Base-by-base conservation (phyloP, 2,113 vertebrate species). In the Pluvianellus socialis region DNA sequence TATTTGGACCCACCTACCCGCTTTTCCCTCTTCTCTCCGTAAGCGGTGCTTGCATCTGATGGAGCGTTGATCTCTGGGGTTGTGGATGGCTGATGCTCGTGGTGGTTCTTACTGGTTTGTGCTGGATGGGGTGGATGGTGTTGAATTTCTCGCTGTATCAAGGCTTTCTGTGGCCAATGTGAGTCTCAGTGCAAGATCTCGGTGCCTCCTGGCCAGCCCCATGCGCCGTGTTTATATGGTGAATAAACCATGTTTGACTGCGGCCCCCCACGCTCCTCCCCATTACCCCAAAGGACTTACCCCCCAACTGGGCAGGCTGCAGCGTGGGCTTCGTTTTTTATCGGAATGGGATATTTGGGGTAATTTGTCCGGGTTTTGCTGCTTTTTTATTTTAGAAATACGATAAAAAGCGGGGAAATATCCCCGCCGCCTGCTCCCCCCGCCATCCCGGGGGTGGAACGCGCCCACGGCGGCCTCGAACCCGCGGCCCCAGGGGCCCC, bases 401-500 rank as follows among this genome's bases (percentile, higher is more conserved):
- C 17, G 3, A 2, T 38, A 18, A 9, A 8, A 53, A 38, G 38
- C 38, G 38, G 38, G 38, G 38, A 38, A 38, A 38, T 38, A 38
- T 38, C 38, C 38, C 38, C 38, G 38, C 38, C 38, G n/a, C 38
- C 38, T 38, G 38, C 38, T 38, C 38, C 38, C 38, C 38, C 38
- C 38, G 38, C 38, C 38, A 38, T 38, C 38, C 38, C 38, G 38
- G 21, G 15, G 27, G 15, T 33, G 8, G 33, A 35, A 32, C 20
- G 24, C 5, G 3, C 28, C 26, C 1, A 3, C 8, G 0, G 30
- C 5, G 1, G 81, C 0, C 83, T 72, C 89, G 79, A 96, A 72
- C 91, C 47, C 1, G 20, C 0, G 40, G 2, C 0, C 1, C 3
- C 7, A 6, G 5, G 62, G 10, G 15, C 49, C 13, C 6, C 86